Percentiles rank a stretch among this genome's conserved stretches.
Evolutionary conservation across 2,113 vertebrate genomes (phyloP).

Genomic region (Sebastes fasciatus): DNA sequence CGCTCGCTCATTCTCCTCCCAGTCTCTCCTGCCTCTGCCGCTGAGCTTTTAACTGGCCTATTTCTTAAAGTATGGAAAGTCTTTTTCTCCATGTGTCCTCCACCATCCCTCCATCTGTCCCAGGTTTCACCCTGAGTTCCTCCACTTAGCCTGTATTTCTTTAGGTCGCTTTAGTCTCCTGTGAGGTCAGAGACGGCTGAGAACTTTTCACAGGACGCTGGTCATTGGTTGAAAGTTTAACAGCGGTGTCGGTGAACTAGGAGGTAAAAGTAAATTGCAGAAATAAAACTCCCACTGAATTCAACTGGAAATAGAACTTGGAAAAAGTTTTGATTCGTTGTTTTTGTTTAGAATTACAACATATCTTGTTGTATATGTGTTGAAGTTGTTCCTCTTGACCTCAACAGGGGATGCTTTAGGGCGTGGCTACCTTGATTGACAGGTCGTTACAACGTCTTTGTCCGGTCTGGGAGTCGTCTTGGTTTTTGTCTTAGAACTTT

Average conservation of each 20-base stretch:
- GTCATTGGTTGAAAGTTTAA: background rate
- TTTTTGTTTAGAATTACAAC: background rate
- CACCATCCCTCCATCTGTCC: background rate
- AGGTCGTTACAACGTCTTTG: too few species aligned
- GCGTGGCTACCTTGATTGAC: too few species aligned
- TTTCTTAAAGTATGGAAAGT: background rate
- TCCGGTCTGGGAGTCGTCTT: too few species aligned
- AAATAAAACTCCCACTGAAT: background rate
- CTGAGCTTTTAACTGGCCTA: background rate
- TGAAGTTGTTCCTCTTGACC: background rate
- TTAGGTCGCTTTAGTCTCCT: background rate
- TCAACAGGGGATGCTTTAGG: background rate
- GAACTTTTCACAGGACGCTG: background rate
- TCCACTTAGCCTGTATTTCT: background rate
- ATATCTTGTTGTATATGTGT: background rate
- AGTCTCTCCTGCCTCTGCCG: background rate
- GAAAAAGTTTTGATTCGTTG: background rate
- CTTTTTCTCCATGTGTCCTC: background rate
- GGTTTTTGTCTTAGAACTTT: too few species aligned
- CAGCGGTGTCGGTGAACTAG: background rate
- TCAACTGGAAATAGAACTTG: background rate
- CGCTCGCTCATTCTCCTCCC: background rate
- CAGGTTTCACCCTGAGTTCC: rapidly evolving
- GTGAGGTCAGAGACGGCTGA: background rate
- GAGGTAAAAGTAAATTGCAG: background rate